A percentile compares a stretch with the other conserved stretches of the same genome.
Evolutionary conservation across 2,888 invertebrate genomes (phyloP).

Genomic region (Dysmachus trigonus): DNA sequence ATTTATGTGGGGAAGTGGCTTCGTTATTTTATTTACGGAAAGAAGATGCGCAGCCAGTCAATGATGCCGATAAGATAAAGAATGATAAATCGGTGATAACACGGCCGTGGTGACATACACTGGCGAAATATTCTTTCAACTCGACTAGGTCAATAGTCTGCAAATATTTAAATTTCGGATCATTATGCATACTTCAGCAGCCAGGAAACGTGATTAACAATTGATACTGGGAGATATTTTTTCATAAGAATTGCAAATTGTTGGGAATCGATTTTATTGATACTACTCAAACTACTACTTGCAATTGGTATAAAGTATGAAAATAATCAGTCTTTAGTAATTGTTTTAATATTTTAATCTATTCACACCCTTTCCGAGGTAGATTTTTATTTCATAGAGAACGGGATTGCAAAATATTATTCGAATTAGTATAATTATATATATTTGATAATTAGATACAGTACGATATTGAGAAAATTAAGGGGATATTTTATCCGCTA

Average conservation of each 20-base stretch:
- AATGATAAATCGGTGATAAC: neutral
- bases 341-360: too few relatives aligned
- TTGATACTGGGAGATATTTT: neutral
- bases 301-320: neutral
- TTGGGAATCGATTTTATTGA: neutral
- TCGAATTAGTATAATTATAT: too few relatives aligned
- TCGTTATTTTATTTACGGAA: neutral
- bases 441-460: too few relatives aligned
- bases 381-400: too few relatives aligned
- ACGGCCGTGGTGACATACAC: neutral
- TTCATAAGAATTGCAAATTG: neutral
- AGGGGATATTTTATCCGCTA: too few relatives aligned
- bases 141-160: neutral
- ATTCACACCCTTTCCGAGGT: too few relatives aligned
- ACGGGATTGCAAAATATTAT: too few relatives aligned
- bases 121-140: neutral
- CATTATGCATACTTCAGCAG: neutral
- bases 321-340: neutral
- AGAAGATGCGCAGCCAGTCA: neutral
- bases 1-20: neutral
- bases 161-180: neutral
- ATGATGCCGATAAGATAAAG: neutral
- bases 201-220: neutral
- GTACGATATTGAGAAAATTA: too few relatives aligned
- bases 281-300: neutral